Conservation (phyloP, 1,140 invertebrate species). For the Thalassaphorura encarpata region DNA sequence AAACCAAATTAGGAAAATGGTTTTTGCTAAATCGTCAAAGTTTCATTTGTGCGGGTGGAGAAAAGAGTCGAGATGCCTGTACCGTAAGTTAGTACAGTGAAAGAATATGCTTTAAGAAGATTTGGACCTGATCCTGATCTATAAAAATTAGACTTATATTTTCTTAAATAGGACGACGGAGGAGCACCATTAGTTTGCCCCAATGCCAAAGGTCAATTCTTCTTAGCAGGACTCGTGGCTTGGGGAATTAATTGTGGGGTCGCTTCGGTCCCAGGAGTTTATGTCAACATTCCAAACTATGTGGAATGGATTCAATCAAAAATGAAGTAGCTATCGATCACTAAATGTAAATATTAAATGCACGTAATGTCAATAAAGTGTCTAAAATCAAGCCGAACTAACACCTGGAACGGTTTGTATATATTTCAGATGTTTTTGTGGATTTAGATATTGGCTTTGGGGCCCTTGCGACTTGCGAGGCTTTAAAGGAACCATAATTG, state of each 20-base stretch:
- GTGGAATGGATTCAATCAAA: slow-evolving; percentile 49
- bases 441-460: no score
- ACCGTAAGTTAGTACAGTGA: slow-evolving; percentile 37
- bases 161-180: slow-evolving; percentile 57
- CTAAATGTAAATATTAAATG: no score
- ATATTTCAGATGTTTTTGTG: no score
- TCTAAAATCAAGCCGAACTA: no score
- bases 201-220: slow-evolving; percentile 42
- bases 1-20: slow-evolving; percentile 51
- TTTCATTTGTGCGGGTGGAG: slow-evolving; percentile 67
- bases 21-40: slow-evolving; percentile 53
- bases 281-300: slow-evolving; percentile 53
- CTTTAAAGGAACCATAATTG: no score
- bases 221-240: slow-evolving; percentile 57
- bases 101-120: neutral
- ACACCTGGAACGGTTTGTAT: no score
- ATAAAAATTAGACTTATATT: neutral
- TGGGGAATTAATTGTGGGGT: slow-evolving; percentile 56
- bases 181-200: slow-evolving; percentile 62
- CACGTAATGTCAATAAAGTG: no score
- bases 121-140: no score
- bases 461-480: no score
- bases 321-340: slow-evolving; percentile 1
- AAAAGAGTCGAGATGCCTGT: slow-evolving; percentile 63
- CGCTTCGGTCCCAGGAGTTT: slow-evolving; percentile 53